phyloP scores from a whole-genome alignment of 2,888 invertebrate genomes.

The Cenopis cana region DNA sequence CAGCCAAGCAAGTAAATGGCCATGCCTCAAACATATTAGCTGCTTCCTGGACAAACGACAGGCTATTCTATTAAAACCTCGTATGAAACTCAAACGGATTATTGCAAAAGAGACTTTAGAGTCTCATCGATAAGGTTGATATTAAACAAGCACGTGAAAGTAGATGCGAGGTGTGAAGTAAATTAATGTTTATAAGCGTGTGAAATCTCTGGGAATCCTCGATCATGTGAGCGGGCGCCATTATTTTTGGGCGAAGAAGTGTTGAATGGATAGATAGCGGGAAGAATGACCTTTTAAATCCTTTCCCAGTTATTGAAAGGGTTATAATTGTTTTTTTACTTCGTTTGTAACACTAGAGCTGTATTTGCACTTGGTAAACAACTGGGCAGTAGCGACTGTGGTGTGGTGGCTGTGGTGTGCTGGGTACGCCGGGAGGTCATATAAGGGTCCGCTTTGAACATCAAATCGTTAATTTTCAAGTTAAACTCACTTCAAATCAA shows the following conservation, averaged over 20 bases:
- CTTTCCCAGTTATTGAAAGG: background rate
- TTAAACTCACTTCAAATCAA: no score
- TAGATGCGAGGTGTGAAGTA: conserved; percentile 4
- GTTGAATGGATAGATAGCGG: conserved; percentile 19
- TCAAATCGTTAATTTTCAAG: no score
- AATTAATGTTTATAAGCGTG: conserved; percentile 27
- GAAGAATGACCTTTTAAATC: conserved; percentile 17
- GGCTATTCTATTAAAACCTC: background rate
- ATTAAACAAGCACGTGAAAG: background rate
- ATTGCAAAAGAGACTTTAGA: background rate
- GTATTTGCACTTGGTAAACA: background rate
- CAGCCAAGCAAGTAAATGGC: conserved; percentile 19
- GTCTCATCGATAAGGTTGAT: background rate
- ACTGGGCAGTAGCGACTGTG: no score
- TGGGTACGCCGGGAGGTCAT: no score
- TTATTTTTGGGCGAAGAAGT: conserved; percentile 25
- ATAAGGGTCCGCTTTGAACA: no score
- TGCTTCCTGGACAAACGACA: conserved; percentile 31
- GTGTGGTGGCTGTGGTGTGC: no score
- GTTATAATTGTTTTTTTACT: conserved; percentile 3
- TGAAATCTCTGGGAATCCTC: conserved; percentile 30
- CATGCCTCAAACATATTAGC: conserved; percentile 14
- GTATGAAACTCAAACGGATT: background rate
- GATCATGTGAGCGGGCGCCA: conserved; percentile 24
- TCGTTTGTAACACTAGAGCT: background rate